Conservation (phyloP, 1,140 invertebrate species). For the Wasmannia auropunctata region DNA sequence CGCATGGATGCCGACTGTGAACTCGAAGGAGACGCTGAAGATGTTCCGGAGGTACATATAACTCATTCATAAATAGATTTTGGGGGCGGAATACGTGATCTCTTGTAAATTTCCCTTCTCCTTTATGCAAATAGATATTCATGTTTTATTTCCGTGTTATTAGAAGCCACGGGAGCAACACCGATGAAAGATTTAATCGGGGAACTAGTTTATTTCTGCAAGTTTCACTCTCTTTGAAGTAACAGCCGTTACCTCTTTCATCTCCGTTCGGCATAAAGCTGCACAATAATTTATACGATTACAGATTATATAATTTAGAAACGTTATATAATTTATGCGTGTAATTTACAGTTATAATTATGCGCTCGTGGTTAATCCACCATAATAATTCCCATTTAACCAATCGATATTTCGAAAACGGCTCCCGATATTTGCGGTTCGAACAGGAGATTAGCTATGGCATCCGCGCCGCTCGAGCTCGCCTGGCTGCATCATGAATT, state of each 20-base stretch:
- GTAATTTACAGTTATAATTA: conserved; percentile 32
- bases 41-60: conserved; percentile 67
- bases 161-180: neutral
- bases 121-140: neutral
- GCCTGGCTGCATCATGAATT: conserved; percentile 80
- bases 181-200: neutral
- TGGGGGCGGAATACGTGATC: neutral
- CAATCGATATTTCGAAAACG: conserved; percentile 2
- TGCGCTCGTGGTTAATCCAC: neutral
- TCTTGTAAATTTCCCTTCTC: neutral
- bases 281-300: conserved; percentile 9
- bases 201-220: neutral
- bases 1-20: conserved; percentile 70
- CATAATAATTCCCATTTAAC: conserved; percentile 3
- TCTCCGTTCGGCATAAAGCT: neutral
- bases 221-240: neutral
- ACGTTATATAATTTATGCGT: conserved; percentile 1
- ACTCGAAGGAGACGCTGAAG: conserved; percentile 63
- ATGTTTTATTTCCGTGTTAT: neutral
- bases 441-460: conserved; percentile 71
- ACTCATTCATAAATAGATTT: conserved; percentile 25
- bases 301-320: neutral
- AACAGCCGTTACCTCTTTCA: neutral
- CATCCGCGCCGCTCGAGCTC: conserved; percentile 74
- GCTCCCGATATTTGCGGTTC: conserved; percentile 24